Evolutionary conservation across 2,113 vertebrate species (phyloP), one percentile per base, ranked within the genome.

Genomic region (Camelus bactrianus): DNA sequence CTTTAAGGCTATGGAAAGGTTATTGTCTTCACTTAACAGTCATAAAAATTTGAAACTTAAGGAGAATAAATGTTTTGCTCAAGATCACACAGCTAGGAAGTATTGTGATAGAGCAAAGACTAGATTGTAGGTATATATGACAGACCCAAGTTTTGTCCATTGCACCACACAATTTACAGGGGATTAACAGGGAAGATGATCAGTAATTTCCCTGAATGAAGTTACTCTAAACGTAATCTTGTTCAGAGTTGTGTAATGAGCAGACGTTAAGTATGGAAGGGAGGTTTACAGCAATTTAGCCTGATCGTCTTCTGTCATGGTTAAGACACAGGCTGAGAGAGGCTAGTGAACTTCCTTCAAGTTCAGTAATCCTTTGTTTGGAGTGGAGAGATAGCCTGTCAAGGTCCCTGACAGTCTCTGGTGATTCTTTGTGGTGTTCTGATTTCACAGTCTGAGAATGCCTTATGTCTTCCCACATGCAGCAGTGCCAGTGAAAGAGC

Each of bases 331-430:
- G 73, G n/a, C 38, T 69, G 28, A 69, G 17, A 90, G 79, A 82
- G 6, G 12, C 38, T 88, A 19, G 24, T 70, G 13, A 32, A 60
- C 76, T 77, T 75, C 82, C 54, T 35, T 95, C 22, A 48, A 48
- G 30, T 94, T 73, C 75, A 80, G 12, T 22, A 88, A 48, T 26
- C n/a, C 20, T 95, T 77, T 95, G 48, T 62, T 82, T 94, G 54
- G 24, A 20, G n/a, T 35, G 24, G 16, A 14, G 42, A 60, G 14
- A 8, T 56, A 26, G 38, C 30, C 72, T 94, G 35, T 87, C 48
- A 73, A 79, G 32, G 35, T 96, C 46, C 24, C 60, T 97, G 92
- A 54, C 81, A 69, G 11, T 94, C 70, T 97, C 70, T 97, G 85
- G 38, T 50, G n/a, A 84, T 46, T 91, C 30, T 89, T 65, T 73